Evolutionary conservation across 2,113 vertebrate genomes (phyloP).

Genomic region (Corythoichthys intestinalis): DNA sequence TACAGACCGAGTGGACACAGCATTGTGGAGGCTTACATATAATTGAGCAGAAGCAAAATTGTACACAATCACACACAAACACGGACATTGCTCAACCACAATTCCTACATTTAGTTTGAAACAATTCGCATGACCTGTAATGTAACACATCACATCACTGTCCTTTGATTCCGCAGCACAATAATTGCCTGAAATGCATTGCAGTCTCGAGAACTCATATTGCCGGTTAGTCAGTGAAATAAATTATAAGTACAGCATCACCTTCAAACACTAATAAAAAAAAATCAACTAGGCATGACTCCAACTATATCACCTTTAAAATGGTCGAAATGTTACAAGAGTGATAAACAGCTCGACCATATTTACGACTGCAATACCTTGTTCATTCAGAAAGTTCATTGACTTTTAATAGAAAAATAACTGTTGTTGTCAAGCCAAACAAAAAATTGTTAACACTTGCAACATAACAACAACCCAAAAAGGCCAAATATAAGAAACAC

Average conservation of each 20-base stretch:
- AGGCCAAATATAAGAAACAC: too few species aligned
- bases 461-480: too few species aligned
- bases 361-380: too few species aligned
- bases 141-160: too few species aligned
- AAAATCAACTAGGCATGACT: background rate
- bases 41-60: slow-evolving; percentile 15
- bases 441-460: too few species aligned
- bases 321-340: too few species aligned
- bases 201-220: background rate
- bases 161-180: background rate
- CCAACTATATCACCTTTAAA: background rate
- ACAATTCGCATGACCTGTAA: too few species aligned
- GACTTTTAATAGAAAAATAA: too few species aligned
- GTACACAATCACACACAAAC: slow-evolving; percentile 9
- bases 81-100: background rate
- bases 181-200: background rate
- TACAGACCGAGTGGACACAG: slow-evolving; percentile 26
- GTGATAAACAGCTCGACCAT: too few species aligned
- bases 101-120: too few species aligned
- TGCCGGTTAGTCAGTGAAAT: background rate
- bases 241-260: background rate
- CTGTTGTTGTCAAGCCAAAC: too few species aligned
- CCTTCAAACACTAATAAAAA: background rate
- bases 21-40: slow-evolving; percentile 31
- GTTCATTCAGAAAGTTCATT: too few species aligned